Percentiles rank a stretch among this genome's conserved stretches.
Conservation (phyloP, 1,140 invertebrate genomes). For the Papilio helenus region DNA sequence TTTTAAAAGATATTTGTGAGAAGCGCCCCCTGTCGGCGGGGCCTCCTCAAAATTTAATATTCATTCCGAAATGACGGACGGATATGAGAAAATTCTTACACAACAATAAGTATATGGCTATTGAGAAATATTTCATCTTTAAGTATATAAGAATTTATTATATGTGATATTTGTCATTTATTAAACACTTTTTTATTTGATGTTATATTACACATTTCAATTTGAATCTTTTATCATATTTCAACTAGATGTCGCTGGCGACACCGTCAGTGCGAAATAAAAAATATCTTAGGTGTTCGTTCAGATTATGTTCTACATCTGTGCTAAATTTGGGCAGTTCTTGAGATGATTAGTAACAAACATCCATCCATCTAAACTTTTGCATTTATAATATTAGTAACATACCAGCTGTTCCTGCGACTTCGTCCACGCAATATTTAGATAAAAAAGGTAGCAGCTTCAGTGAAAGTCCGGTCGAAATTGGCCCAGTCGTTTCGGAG, state of each 20-base stretch:
- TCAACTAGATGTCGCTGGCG: slow-evolving; percentile 16
- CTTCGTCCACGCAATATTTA: too few relatives aligned
- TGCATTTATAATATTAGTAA: too few relatives aligned
- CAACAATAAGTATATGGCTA: slow-evolving; percentile 18
- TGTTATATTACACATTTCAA: background rate
- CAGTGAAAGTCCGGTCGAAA: too few relatives aligned
- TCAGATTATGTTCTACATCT: too few relatives aligned
- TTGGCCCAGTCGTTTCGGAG: too few relatives aligned
- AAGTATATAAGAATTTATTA: slow-evolving; percentile 10
- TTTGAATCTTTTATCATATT: too few relatives aligned
- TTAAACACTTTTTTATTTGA: background rate
- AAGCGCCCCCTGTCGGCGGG: background rate
- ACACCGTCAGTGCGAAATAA: background rate
- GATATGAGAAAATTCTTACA: slow-evolving; percentile 37
- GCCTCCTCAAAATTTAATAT: slow-evolving; percentile 36
- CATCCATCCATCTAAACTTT: too few relatives aligned
- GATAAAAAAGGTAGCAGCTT: too few relatives aligned
- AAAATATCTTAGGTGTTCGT: background rate
- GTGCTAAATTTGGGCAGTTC: too few relatives aligned
- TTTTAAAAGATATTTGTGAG: slow-evolving; percentile 28
- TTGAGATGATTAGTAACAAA: too few relatives aligned
- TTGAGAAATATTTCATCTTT: slow-evolving; percentile 29
- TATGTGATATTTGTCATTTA: background rate
- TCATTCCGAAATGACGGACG: slow-evolving; percentile 36
- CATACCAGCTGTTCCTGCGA: too few relatives aligned